Evolutionary conservation across 2,888 invertebrate genomes (phyloP).

Genomic region (Anodontia alba): DNA sequence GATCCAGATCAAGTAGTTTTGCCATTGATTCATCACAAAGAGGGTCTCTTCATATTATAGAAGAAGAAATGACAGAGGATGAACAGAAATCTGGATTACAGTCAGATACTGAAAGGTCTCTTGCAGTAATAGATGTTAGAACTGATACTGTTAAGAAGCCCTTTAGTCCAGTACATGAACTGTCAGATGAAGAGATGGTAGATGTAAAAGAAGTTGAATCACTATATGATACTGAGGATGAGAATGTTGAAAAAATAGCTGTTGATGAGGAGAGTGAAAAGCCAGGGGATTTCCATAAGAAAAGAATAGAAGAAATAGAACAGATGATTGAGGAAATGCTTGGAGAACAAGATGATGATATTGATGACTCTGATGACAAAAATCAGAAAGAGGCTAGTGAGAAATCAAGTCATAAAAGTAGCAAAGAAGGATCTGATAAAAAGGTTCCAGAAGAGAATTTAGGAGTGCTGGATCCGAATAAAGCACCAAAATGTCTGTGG

Average conservation of each 20-base stretch:
- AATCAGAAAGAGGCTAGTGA: background rate
- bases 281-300: slow-evolving; percentile 27
- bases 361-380: slow-evolving; percentile 23
- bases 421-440: slow-evolving; percentile 21
- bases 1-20: slow-evolving; percentile 54
- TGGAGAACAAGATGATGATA: slow-evolving; percentile 30
- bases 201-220: slow-evolving; percentile 34
- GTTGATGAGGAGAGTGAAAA: slow-evolving; percentile 31
- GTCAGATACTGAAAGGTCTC: slow-evolving; percentile 24
- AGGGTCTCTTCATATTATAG: slow-evolving; percentile 29
- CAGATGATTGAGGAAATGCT: slow-evolving; percentile 40
- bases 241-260: slow-evolving; percentile 29
- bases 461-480: slow-evolving; percentile 6
- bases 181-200: slow-evolving; percentile 7
- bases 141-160: slow-evolving; percentile 14
- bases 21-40: slow-evolving; percentile 31
- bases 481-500: slow-evolving; percentile 52
- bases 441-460: slow-evolving; percentile 1
- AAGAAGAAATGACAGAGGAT: slow-evolving; percentile 43
- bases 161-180: slow-evolving; percentile 2
- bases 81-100: slow-evolving; percentile 29
- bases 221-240: slow-evolving; percentile 38
- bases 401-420: slow-evolving; percentile 15
- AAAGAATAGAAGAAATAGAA: slow-evolving; percentile 32
- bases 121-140: slow-evolving; percentile 17